Percentiles rank a stretch among this genome's conserved stretches.
phyloP scores from a whole-genome alignment of 1,140 invertebrate species.

The Lepidurus arcticus region DNA sequence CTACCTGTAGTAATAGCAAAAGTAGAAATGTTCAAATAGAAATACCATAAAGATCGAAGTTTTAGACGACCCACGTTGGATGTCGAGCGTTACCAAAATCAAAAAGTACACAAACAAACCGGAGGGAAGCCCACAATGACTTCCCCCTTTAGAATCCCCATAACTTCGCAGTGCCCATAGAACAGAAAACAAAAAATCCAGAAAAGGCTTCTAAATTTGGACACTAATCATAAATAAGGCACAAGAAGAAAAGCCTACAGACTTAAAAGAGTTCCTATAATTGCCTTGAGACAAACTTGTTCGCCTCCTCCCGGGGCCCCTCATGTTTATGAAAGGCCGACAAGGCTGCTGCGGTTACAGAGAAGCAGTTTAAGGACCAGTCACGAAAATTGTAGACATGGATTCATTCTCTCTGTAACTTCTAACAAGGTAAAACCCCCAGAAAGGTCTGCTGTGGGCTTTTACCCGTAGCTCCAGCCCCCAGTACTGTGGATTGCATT shows the following conservation, averaged over 20 bases:
- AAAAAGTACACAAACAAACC: background rate
- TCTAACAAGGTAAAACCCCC: background rate
- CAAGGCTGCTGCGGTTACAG: background rate
- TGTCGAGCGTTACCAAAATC: background rate
- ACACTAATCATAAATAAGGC: slow-evolving; percentile 1
- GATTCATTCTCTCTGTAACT: background rate
- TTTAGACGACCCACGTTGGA: too few relatives aligned
- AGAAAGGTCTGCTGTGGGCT: background rate
- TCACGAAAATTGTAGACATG: background rate
- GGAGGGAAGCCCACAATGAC: background rate
- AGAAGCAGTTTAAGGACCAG: background rate
- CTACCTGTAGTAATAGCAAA: background rate
- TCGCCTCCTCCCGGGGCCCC: background rate
- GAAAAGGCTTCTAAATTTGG: background rate
- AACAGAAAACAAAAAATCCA: background rate
- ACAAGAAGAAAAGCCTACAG: background rate
- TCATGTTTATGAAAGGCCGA: slow-evolving; percentile 4
- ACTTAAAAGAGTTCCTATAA: background rate
- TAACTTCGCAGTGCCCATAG: background rate
- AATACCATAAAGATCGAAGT: too few relatives aligned
- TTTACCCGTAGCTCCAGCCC: background rate
- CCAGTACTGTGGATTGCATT: slow-evolving; percentile 4
- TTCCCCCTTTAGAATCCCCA: background rate
- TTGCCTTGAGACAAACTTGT: background rate
- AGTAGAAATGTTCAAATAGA: too few relatives aligned